Evolutionary conservation across 92 coral and sea anemone species (phyloP), one percentile per base, ranked within the genome.

Genomic region (Heteractis magnifica): DNA sequence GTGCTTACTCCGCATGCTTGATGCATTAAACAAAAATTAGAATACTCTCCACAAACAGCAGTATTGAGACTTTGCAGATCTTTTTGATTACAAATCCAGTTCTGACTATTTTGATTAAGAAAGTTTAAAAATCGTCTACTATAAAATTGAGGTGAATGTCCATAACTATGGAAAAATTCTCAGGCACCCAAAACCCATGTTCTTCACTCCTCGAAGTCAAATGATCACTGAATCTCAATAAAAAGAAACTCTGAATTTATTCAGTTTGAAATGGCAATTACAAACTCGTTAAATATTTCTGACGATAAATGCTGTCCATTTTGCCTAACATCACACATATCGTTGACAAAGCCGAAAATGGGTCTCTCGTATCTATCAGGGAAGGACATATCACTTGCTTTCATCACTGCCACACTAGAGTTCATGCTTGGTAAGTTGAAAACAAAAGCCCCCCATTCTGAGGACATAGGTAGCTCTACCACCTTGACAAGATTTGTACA

Each of bases 341-440:
- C 14, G 68, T 18, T 60, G 8, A 65, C 72, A 65, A 65, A 65
- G 19, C 16, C 72, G 19, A 65, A 41, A 18, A 65, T n/a, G 8
- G 72, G 26, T 16, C 19, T 23, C 72, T 65, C 72, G 26, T 26
- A 26, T 26, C 0, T 26, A 65, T 65, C 5, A 16, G 26, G 18
- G 18, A 7, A 72, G 4, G 55, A 72, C 77, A 72, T 72, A 44
- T 72, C 77, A 34, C 52, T 14, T 4, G 51, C 51, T 6, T 41
- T 72, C 51, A 72, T 72, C 19, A 4, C 55, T 9, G 77, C 77
- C 41, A 72, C 77, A 44, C 77, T 9, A 72, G 77, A 34, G 52
- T 72, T 44, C 52, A 72, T 72, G 20, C 26, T 72, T 44, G 52
- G 18, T 10, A 72, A 52, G 55, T 73, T 73, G 51, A 48, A 73